A percentile compares a stretch with the other conserved stretches of the same genome.
Conservation (phyloP, 2,113 vertebrate genomes). For the Sturnus vulgaris region DNA sequence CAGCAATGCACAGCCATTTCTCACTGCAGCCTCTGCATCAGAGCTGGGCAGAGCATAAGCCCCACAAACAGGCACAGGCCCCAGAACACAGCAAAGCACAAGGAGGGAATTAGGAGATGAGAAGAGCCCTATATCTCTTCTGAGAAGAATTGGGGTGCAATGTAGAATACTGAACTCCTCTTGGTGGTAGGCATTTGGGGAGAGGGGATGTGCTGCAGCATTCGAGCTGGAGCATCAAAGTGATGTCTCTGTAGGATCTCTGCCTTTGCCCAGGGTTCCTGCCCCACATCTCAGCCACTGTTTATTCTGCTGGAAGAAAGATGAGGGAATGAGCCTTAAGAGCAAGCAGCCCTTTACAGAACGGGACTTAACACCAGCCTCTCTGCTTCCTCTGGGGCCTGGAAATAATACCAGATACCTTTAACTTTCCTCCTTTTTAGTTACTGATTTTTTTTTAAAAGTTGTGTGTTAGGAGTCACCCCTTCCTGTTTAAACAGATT, state of each 20-base stretch:
- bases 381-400: not conserved
- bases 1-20: not conserved
- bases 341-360: not conserved
- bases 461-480: not conserved
- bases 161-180: fast-evolving
- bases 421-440: not conserved
- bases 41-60: not conserved
- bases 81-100: not conserved
- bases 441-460: not conserved
- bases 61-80: not conserved
- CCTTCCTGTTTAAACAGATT: not conserved
- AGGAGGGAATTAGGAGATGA: not conserved
- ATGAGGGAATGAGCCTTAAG: not conserved
- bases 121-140: not conserved
- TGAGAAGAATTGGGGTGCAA: not conserved
- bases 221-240: too few relatives aligned
- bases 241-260: too few relatives aligned
- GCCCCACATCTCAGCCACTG: fast-evolving
- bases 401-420: not conserved
- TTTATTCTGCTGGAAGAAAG: not conserved
- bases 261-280: fast-evolving
- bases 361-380: not conserved
- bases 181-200: not conserved
- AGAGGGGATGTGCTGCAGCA: not conserved
- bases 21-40: not conserved